These are phyloP conservation scores for Scrobipalpa atriplicella DNA, from an alignment of 2,888 invertebrate genomes.

Conservation along the genomic window DNA sequence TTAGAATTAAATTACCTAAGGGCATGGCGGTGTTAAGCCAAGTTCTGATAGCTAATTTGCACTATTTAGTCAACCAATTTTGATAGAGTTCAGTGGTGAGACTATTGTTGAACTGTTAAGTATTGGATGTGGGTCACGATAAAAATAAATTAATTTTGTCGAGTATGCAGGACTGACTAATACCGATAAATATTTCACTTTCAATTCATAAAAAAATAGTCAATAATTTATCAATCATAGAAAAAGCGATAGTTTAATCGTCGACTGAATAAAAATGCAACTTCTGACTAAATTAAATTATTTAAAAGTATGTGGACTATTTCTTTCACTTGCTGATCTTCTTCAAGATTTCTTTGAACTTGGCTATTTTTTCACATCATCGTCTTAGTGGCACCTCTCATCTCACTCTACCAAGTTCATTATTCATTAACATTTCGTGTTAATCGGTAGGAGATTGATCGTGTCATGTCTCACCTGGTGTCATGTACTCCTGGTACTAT, in stretches of 20 bases:
- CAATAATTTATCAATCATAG: too few species aligned
- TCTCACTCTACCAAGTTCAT: not conserved
- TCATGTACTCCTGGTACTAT: conserved; percentile 27
- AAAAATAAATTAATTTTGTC: too few species aligned
- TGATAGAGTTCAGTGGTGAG: too few species aligned
- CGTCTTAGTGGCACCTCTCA: not conserved
- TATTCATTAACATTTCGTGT: conserved; percentile 38
- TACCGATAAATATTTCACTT: too few species aligned
- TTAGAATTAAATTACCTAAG: conserved; percentile 43
- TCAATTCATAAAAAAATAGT: too few species aligned
- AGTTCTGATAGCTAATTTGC: not conserved
- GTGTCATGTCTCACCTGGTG: conserved; percentile 37
- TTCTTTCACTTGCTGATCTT: too few species aligned
- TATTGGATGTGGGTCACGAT: too few species aligned
- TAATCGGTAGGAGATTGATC: conserved; percentile 46
- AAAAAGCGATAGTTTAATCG: not conserved
- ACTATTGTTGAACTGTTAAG: too few species aligned
- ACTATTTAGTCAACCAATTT: not conserved
- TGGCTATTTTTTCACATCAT: not conserved
- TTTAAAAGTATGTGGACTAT: not conserved
- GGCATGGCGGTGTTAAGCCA: not conserved
- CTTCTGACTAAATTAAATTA: not conserved
- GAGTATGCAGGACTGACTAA: too few species aligned
- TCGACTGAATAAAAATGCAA: too few species aligned
- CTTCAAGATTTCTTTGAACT: not conserved